A percentile compares a stretch with the other conserved stretches of the same genome.
Conservation (phyloP, 2,888 invertebrate genomes). For the Prosapia bicincta region DNA sequence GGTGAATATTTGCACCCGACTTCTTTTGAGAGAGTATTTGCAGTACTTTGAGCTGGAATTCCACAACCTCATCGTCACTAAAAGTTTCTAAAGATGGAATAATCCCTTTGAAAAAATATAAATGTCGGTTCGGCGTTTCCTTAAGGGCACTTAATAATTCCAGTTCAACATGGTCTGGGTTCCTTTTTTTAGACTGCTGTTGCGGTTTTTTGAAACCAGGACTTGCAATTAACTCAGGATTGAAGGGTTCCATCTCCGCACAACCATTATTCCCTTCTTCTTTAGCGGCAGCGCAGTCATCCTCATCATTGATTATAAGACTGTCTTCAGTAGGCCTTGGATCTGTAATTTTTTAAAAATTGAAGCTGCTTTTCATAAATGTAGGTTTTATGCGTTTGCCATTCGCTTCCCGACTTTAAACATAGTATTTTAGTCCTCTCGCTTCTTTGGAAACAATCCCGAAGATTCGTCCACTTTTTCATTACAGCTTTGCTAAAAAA, state of each 20-base stretch:
- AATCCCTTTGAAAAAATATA: too few relatives aligned
- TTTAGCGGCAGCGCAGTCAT: background rate
- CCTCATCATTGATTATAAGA: too few relatives aligned
- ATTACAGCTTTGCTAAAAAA: background rate
- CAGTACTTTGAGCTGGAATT: too few relatives aligned
- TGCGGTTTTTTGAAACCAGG: background rate
- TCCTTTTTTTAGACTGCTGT: background rate
- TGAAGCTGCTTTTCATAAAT: background rate
- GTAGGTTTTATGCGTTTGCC: background rate
- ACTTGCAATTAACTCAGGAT: background rate
- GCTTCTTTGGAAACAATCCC: background rate
- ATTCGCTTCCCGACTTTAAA: background rate
- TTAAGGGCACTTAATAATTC: background rate
- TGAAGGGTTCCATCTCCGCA: too few relatives aligned
- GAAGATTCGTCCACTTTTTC: too few relatives aligned
- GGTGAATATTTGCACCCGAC: too few relatives aligned
- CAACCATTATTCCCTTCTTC: background rate
- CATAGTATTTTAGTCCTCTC: background rate
- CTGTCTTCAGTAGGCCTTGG: too few relatives aligned
- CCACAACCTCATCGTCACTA: too few relatives aligned
- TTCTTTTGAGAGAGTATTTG: too few relatives aligned
- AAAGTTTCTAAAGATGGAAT: too few relatives aligned
- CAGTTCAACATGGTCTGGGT: background rate
- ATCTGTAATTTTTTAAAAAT: background rate
- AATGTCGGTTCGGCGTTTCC: background rate